Percentiles rank a stretch among this genome's conserved stretches.
These are phyloP conservation scores for Liasis olivaceus DNA, from an alignment of 2,797 vertebrate genomes.

Conservation along the genomic window DNA sequence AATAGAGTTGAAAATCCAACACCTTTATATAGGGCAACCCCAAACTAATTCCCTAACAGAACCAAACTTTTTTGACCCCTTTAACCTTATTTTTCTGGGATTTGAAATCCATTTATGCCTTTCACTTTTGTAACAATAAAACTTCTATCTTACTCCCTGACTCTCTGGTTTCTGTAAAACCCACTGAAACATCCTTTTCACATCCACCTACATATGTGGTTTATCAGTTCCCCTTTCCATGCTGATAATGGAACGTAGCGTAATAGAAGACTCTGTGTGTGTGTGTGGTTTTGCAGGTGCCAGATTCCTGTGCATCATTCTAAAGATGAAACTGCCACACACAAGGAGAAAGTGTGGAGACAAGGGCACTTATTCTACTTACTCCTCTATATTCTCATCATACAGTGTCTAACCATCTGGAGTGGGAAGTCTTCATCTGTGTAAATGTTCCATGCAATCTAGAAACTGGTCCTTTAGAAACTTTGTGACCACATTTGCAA, in stretches of 20 bases:
- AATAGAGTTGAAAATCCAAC: background rate
- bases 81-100: background rate
- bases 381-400: background rate
- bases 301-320: background rate
- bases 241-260: background rate
- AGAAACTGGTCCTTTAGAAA: background rate
- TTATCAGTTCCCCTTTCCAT: background rate
- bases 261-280: background rate
- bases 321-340: background rate
- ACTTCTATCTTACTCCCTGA: conserved; percentile 35
- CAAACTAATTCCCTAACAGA: background rate
- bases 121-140: conserved; percentile 69
- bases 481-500: background rate
- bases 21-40: background rate
- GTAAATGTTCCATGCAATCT: background rate
- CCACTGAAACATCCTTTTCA: background rate
- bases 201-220: background rate
- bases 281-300: background rate
- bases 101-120: conserved; percentile 43
- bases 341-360: background rate
- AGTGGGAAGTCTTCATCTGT: background rate
- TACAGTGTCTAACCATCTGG: background rate
- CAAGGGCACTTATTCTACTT: background rate
- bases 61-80: background rate
- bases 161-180: conserved; percentile 1